Conservation (phyloP, 2,888 invertebrate genomes). For the Vesta saturnalis region DNA sequence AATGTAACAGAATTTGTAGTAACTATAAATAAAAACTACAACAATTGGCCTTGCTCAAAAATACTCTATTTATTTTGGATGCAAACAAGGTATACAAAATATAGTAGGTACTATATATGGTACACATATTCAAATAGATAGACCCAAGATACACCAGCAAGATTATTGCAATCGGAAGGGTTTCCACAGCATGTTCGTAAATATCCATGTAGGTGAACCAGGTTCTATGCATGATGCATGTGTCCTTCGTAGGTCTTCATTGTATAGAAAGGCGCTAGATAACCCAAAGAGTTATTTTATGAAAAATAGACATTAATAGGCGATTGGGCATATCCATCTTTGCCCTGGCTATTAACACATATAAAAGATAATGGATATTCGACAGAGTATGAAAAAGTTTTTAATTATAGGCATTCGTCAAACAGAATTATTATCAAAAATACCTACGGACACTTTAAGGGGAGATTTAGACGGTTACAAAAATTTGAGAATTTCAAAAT, state of each 20-base stretch:
- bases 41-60: too few relatives aligned
- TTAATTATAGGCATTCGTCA: not conserved
- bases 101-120: constrained; percentile 2
- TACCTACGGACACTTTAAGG: not conserved
- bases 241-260: not conserved
- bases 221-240: not conserved
- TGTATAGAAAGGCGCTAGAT: not conserved
- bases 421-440: not conserved
- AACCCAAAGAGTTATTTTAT: not conserved
- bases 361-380: not conserved
- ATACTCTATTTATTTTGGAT: too few relatives aligned
- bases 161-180: constrained; percentile 22
- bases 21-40: too few relatives aligned
- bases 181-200: constrained; percentile 28
- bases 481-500: not conserved
- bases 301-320: not conserved
- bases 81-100: not conserved
- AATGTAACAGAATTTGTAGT: too few relatives aligned
- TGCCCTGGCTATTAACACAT: not conserved
- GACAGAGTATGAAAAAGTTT: too few relatives aligned
- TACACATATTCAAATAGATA: not conserved
- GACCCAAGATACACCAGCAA: not conserved
- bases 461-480: not conserved
- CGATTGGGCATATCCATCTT: not conserved
- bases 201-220: not conserved